Evolutionary conservation across 2,888 invertebrate species (phyloP).

Genomic region (Orthosia cruda): DNA sequence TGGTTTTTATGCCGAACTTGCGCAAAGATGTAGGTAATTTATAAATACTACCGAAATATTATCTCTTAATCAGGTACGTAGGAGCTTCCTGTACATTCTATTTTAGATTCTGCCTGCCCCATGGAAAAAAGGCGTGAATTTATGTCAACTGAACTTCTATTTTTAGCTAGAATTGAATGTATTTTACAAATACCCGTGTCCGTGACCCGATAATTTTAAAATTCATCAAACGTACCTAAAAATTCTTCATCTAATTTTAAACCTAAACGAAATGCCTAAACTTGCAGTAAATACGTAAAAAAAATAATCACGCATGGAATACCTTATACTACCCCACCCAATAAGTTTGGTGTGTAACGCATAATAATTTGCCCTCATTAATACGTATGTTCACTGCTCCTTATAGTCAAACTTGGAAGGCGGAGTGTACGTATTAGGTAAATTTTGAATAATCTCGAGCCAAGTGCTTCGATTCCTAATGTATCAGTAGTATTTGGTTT

Average conservation of each 20-base stretch:
- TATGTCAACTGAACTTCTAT: too few species aligned
- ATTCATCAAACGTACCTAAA: too few species aligned
- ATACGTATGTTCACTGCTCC: conserved; percentile 41
- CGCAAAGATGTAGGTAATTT: too few species aligned
- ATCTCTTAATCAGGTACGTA: too few species aligned
- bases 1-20: not conserved
- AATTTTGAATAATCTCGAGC: conserved; percentile 59
- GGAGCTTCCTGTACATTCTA: too few species aligned
- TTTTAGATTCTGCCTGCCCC: too few species aligned
- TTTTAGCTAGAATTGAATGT: too few species aligned
- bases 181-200: too few species aligned
- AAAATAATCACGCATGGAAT: conserved; percentile 29
- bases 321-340: conserved; percentile 54
- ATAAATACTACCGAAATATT: too few species aligned
- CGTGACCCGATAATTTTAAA: not conserved
- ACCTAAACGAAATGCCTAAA: not conserved
- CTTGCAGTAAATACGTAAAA: conserved; percentile 18
- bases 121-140: too few species aligned
- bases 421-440: conserved; percentile 49
- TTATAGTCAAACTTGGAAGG: conserved; percentile 61
- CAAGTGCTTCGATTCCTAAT: conserved; percentile 28
- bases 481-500: conserved; percentile 38
- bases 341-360: conserved; percentile 54
- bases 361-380: conserved; percentile 66
- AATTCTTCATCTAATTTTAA: not conserved